phyloP scores from a whole-genome alignment of 2,888 invertebrate species.

The Tortrix viridana region DNA sequence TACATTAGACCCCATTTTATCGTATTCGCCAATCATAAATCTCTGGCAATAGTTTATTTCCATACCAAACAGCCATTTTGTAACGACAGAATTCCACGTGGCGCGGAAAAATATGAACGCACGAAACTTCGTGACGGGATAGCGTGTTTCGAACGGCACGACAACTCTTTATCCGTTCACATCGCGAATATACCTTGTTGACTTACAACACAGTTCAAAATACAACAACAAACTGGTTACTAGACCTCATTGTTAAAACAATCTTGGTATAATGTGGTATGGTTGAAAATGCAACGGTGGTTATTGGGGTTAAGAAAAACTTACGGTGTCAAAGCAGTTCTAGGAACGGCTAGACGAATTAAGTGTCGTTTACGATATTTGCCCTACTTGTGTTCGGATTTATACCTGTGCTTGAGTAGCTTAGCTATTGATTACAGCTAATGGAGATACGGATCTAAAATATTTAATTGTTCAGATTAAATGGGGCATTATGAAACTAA shows the following conservation, averaged over 20 bases:
- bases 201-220: slow-evolving; percentile 7
- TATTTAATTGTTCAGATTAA: background rate
- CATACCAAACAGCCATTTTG: slow-evolving; percentile 20
- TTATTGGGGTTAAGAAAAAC: slow-evolving; percentile 44
- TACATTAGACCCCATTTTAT: background rate
- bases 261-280: slow-evolving; percentile 45
- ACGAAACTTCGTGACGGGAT: slow-evolving; percentile 72
- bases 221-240: background rate
- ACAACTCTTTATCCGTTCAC: slow-evolving; percentile 31
- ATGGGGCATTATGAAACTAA: no score
- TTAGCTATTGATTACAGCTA: slow-evolving; percentile 30
- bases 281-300: slow-evolving; percentile 46
- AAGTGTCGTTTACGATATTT: slow-evolving; percentile 58
- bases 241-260: slow-evolving; percentile 1
- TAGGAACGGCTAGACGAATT: slow-evolving; percentile 63
- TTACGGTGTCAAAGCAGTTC: slow-evolving; percentile 46
- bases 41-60: slow-evolving; percentile 41
- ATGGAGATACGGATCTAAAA: background rate
- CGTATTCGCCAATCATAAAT: slow-evolving; percentile 16
- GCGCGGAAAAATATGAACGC: slow-evolving; percentile 67
- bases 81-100: slow-evolving; percentile 31
- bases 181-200: background rate
- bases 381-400: slow-evolving; percentile 54
- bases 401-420: slow-evolving; percentile 44
- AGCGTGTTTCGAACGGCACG: slow-evolving; percentile 55